These are phyloP conservation scores for Myrmecophaga tridactyla DNA, from an alignment of 2,113 vertebrate genomes.

Conservation along the genomic window DNA sequence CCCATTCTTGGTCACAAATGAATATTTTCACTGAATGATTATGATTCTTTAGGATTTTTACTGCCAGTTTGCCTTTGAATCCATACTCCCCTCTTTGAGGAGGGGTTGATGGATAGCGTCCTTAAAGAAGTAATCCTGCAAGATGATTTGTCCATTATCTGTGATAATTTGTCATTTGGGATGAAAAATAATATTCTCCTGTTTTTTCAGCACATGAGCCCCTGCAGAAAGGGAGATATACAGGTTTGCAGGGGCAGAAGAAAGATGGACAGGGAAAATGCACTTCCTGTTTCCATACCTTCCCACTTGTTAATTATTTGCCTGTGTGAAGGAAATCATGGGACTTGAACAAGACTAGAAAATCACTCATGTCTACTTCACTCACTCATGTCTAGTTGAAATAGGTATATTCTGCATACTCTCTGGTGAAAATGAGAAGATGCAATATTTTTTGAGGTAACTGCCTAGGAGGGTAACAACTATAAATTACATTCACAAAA, in stretches of 20 bases:
- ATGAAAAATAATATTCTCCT: neutral
- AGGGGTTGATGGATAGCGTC: neutral
- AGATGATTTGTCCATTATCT: neutral
- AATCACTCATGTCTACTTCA: slow-evolving; percentile 21
- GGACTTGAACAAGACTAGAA: neutral
- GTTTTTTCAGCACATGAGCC: neutral
- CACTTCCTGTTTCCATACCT: neutral
- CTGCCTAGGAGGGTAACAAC: slow-evolving; percentile 33
- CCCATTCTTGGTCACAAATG: slow-evolving; percentile 31
- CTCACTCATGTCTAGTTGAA: slow-evolving; percentile 3
- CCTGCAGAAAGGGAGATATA: neutral
- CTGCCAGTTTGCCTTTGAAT: neutral
- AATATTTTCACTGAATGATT: slow-evolving; percentile 20
- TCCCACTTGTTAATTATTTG: neutral
- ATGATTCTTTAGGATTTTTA: neutral
- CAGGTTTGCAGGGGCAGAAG: neutral
- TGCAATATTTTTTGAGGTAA: slow-evolving; percentile 44
- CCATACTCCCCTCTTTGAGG: neutral
- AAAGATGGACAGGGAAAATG: neutral
- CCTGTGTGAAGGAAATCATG: neutral
- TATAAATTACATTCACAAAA: slow-evolving; percentile 52
- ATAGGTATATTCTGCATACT: neutral
- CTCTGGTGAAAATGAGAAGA: slow-evolving; percentile 45
- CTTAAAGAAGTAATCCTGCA: neutral
- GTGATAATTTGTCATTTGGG: neutral